Evolutionary conservation across 2,888 invertebrate species (phyloP).

Genomic region (Drosophila sordidula): DNA sequence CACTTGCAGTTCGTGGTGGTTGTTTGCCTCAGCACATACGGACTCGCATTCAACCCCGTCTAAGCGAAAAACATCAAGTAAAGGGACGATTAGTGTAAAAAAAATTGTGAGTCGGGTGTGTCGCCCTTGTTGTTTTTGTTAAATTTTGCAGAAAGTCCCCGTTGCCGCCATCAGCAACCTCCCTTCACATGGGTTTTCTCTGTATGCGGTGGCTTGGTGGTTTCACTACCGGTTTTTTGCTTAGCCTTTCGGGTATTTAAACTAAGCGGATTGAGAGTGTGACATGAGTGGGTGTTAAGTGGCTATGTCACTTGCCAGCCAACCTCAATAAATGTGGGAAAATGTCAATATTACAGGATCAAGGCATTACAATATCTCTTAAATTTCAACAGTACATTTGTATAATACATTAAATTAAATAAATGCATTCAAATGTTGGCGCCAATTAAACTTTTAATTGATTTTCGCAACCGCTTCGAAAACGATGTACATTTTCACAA

Average conservation of each 20-base stretch:
- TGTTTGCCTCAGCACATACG: constrained; percentile 33
- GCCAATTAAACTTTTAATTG: constrained; percentile 62
- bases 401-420: too few relatives aligned
- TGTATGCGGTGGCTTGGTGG: constrained; percentile 58
- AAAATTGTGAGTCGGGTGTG: constrained; percentile 54
- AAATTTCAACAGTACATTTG: neutral
- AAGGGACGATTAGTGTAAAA: constrained; percentile 74
- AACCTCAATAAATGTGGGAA: constrained; percentile 49
- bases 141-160: constrained; percentile 81
- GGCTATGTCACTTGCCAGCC: constrained; percentile 79
- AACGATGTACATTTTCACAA: neutral
- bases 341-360: constrained; percentile 29
- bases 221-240: constrained; percentile 66
- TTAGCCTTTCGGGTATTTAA: constrained; percentile 79
- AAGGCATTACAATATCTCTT: neutral
- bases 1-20: constrained; percentile 61
- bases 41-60: constrained; percentile 38
- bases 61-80: constrained; percentile 63
- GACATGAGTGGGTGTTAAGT: constrained; percentile 82
- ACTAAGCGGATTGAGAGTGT: constrained; percentile 79
- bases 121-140: constrained; percentile 80
- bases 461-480: constrained; percentile 46
- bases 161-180: constrained; percentile 36
- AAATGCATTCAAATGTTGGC: constrained; percentile 18
- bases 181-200: constrained; percentile 32